A percentile compares a stretch with the other conserved stretches of the same genome.
These are phyloP conservation scores for Pteronotus mesoamericanus DNA, from an alignment of 2,797 vertebrate genomes.

Conservation along the genomic window DNA sequence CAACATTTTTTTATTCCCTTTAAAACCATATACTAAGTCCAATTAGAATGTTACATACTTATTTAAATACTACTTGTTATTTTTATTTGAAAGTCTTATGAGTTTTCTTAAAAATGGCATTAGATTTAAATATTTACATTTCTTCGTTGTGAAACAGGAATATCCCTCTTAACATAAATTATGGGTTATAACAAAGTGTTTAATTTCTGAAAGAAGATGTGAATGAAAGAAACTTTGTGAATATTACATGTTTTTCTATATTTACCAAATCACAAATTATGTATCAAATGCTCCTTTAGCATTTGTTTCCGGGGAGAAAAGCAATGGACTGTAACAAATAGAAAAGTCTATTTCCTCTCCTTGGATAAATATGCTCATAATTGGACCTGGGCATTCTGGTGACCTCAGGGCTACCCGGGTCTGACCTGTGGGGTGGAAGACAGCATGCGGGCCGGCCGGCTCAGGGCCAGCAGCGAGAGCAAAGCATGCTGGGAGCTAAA, in stretches of 20 bases:
- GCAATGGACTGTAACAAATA: neutral
- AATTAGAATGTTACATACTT: neutral
- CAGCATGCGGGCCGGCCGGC: neutral
- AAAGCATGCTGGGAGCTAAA: conserved; percentile 37
- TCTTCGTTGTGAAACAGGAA: neutral
- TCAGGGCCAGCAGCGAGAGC: conserved; percentile 47
- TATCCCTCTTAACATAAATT: neutral
- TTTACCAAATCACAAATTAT: neutral
- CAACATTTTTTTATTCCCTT: neutral
- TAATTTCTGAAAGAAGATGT: neutral
- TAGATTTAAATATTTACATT: neutral
- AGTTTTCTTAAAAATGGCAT: neutral
- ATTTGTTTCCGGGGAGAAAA: neutral
- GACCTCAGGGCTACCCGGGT: conserved; percentile 69
- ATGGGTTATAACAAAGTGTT: neutral
- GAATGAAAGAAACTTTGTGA: neutral
- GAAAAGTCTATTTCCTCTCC: conserved; percentile 63
- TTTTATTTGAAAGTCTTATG: neutral
- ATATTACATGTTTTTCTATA: neutral
- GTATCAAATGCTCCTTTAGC: neutral
- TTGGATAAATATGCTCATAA: conserved; percentile 65
- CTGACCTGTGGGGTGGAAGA: conserved; percentile 70
- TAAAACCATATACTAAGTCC: neutral
- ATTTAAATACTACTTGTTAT: neutral
- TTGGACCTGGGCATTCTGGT: conserved; percentile 80